Evolutionary conservation across 1,140 invertebrate species (phyloP), one percentile per base, ranked within the genome.

Genomic region (Pristionchus pacificus): DNA sequence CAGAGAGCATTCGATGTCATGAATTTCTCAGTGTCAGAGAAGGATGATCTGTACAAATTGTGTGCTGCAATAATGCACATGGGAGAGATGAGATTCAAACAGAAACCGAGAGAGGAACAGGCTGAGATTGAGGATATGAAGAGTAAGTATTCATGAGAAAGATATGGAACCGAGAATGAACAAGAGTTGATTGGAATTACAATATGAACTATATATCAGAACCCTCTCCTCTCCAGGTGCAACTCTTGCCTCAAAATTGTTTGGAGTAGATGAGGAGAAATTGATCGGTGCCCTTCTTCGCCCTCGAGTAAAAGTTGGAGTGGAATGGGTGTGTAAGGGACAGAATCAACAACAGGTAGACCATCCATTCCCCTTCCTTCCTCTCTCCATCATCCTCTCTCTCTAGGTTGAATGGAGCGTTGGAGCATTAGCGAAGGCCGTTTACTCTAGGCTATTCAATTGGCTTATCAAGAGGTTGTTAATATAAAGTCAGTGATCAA

Each of bases 31-130:
- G 89, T 91, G 86, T 90, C 94, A 83, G 95, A 98, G 86, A 98
- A 97, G 88, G 88, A 92, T 82, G 89, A 95, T 84, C 91, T 98
- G 80, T 98, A 97, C 90, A 95, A 91, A 86, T 93, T 95, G 86
- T 95, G 93, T 77, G 92, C 93, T 79, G 87, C 92, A 85, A 94
- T 97, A 84, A 95, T 98, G 92, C 93, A 97, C 87, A 95, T 97
- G 75, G 86, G 87, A 71, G 82, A 85, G 66, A 79, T 97, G 91
- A 97, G 96, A 87, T 98, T 97, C 91, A 98, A 98, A 86, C 95
- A 98, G 88, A 93, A 94, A 87, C 95, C 94, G 90, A 92, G 95
- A 84, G 95, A 97, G 87, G 95, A 98, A 88, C 95, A 97, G 88
- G 95, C 95, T 87, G 95, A 98, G 88, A 90, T 93, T 82, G 95